Evolutionary conservation across 35 echinoderm and acorn worm species (phyloP).

Genomic region (Heliocidaris erythrogramma): DNA sequence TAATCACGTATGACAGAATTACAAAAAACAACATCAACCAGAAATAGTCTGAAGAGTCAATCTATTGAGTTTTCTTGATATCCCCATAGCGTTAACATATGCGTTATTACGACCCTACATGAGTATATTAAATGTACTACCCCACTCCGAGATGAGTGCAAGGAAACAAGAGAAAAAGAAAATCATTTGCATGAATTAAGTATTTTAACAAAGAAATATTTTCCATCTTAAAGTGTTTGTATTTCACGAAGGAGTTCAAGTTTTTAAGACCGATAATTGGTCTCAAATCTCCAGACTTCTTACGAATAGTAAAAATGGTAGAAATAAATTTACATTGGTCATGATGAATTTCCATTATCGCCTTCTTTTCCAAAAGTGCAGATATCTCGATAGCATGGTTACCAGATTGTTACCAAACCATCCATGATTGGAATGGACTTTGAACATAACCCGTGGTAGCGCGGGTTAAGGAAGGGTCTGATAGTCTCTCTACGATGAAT

Average conservation of each 20-base stretch:
- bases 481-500: neutral
- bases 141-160: too few species aligned
- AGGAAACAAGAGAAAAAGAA: too few species aligned
- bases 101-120: too few species aligned
- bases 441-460: neutral
- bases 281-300: conserved; percentile 33
- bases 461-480: neutral
- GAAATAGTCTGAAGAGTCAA: too few species aligned
- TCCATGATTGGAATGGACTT: neutral
- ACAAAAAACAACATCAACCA: too few species aligned
- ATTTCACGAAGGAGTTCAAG: neutral
- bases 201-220: conserved; percentile 8
- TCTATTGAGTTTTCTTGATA: too few species aligned
- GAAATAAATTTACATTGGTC: neutral
- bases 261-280: conserved; percentile 31
- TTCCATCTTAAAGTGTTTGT: conserved; percentile 43
- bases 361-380: neutral
- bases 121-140: too few species aligned
- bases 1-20: too few species aligned
- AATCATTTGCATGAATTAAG: too few species aligned
- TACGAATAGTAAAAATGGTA: conserved; percentile 17
- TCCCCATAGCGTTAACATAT: too few species aligned
- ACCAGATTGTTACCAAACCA: too few species aligned
- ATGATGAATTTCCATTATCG: neutral
- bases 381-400: neutral